A percentile compares a stretch with the other conserved stretches of the same genome.
Evolutionary conservation across 2,113 vertebrate species (phyloP).

Genomic region (Chascanopsetta lugubris): DNA sequence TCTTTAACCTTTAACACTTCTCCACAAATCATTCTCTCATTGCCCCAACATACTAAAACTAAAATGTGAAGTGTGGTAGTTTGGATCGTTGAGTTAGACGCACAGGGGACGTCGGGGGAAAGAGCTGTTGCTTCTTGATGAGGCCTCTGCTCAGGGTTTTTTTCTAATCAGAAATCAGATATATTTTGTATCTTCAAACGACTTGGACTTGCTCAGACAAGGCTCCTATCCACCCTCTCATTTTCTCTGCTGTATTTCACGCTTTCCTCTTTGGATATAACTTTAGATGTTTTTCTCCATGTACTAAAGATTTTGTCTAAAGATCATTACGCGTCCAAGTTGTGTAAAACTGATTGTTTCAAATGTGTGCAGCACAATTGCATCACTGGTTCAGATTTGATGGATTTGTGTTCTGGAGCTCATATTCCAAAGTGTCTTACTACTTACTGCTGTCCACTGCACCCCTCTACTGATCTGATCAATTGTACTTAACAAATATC

Average conservation of each 20-base stretch:
- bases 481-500: constrained; percentile 2
- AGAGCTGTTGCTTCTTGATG: constrained; percentile 20
- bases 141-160: constrained; percentile 10
- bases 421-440: constrained; percentile 1
- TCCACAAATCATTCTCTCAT: too few species aligned
- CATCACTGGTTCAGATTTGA: constrained; percentile 4
- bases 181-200: not conserved
- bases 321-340: not conserved
- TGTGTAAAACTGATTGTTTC: not conserved
- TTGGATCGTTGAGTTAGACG: not conserved
- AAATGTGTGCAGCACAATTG: not conserved
- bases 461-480: constrained; percentile 4
- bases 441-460: constrained; percentile 8
- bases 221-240: not conserved
- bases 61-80: constrained; percentile 3
- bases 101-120: constrained; percentile 14
- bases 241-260: not conserved
- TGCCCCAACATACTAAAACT: not conserved
- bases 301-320: not conserved
- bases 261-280: not conserved
- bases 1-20: constrained; percentile 1
- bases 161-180: constrained; percentile 23
- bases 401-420: constrained; percentile 7
- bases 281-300: not conserved
- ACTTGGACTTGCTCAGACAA: constrained; percentile 41